Percentiles rank a stretch among this genome's conserved stretches.
These are phyloP conservation scores for Jacana jacana DNA, from an alignment of 2,113 vertebrate species.

Conservation along the genomic window DNA sequence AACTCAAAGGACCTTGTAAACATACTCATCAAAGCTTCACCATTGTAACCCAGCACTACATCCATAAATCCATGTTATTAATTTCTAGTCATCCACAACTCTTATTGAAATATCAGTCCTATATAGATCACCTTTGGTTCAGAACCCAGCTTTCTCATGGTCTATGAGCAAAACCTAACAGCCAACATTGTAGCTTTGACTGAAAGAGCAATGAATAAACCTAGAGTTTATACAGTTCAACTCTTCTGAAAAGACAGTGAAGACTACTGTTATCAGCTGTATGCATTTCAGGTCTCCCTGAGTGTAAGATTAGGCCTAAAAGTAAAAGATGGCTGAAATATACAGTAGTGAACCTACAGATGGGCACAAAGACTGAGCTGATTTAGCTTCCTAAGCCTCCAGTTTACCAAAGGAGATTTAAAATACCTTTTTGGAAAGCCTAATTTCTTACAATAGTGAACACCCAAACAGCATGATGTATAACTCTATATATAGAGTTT, in stretches of 20 bases:
- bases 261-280: not conserved
- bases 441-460: not conserved
- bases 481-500: not conserved
- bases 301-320: not conserved
- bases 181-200: not conserved
- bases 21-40: not conserved
- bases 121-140: not conserved
- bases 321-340: not conserved
- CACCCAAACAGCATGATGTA: not conserved
- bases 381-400: not conserved
- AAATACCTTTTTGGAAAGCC: not conserved
- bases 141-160: slow-evolving; percentile 22
- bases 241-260: not conserved
- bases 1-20: slow-evolving; percentile 52
- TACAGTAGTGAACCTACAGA: not conserved
- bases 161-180: slow-evolving; percentile 1
- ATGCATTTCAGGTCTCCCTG: not conserved
- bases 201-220: not conserved
- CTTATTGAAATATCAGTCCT: slow-evolving; percentile 30
- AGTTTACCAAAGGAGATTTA: not conserved
- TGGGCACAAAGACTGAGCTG: not conserved
- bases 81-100: not conserved
- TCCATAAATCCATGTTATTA: slow-evolving; percentile 11
- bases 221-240: not conserved
- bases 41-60: not conserved